phyloP scores from a whole-genome alignment of 2,113 vertebrate species.

The Tachysurus vachellii region DNA sequence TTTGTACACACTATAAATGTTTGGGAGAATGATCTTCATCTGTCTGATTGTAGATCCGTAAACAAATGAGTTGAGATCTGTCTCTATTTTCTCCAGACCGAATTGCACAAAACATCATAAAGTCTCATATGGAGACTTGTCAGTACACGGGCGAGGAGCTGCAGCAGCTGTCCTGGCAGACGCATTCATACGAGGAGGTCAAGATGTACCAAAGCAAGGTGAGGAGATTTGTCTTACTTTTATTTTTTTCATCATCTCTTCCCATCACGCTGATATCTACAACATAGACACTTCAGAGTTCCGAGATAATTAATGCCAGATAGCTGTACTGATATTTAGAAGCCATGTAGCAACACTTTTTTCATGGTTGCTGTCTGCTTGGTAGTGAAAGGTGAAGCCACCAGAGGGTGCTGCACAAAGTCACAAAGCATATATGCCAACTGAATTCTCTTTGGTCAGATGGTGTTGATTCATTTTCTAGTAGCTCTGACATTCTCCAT shows the following conservation, averaged over 20 bases:
- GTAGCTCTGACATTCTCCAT: not conserved
- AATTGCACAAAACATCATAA: constrained; percentile 99
- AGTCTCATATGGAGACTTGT: constrained; percentile 98
- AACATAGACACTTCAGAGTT: too few species aligned
- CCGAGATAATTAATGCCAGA: not conserved
- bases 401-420: not conserved
- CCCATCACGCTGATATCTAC: too few species aligned
- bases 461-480: not conserved
- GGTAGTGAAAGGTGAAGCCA: not conserved
- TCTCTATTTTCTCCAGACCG: constrained; percentile 76
- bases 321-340: not conserved
- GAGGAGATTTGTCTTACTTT: not conserved
- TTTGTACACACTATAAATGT: too few species aligned
- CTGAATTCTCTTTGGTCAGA: not conserved
- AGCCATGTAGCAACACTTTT: not conserved
- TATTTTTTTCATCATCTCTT: not conserved
- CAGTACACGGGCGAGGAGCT: constrained; percentile 97
- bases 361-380: not conserved
- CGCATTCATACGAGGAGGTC: constrained; percentile 96
- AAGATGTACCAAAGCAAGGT: constrained; percentile 99
- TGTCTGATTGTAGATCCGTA: not conserved
- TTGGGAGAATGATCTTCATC: too few species aligned
- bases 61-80: not conserved
- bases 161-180: constrained; percentile 97
- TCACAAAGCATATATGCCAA: not conserved